phyloP scores from a whole-genome alignment of 1,140 invertebrate species.

The Liolophura sinensis region DNA sequence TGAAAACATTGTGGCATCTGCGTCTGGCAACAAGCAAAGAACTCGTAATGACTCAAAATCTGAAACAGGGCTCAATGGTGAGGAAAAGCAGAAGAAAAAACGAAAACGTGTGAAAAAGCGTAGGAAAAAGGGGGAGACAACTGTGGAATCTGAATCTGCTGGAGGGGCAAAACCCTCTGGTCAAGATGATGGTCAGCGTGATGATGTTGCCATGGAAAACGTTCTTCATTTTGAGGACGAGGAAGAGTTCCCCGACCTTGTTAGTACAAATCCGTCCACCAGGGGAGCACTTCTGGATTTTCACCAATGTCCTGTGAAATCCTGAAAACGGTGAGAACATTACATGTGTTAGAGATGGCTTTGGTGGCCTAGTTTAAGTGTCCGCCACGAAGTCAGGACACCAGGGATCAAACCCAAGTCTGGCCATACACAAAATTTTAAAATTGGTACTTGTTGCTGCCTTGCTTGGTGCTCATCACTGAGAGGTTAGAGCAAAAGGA shows the following conservation, averaged over 20 bases:
- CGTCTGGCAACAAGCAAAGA: too few relatives aligned
- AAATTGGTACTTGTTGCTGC: too few relatives aligned
- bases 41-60: too few relatives aligned
- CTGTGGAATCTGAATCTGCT: slow-evolving; percentile 2
- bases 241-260: slow-evolving; percentile 45
- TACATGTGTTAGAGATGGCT: too few relatives aligned
- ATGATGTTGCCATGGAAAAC: slow-evolving; percentile 14
- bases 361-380: too few relatives aligned
- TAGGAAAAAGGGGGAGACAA: slow-evolving; percentile 16
- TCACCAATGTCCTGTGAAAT: slow-evolving; percentile 33
- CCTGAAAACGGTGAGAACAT: slow-evolving; percentile 30
- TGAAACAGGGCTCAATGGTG: slow-evolving; percentile 1
- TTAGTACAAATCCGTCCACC: slow-evolving; percentile 2
- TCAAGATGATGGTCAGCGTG: not conserved
- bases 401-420: too few relatives aligned
- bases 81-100: slow-evolving; percentile 23
- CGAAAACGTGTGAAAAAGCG: slow-evolving; percentile 21
- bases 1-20: too few relatives aligned
- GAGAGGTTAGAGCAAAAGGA: too few relatives aligned
- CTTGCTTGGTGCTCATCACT: too few relatives aligned
- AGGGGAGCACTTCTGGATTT: not conserved
- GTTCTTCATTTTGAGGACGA: slow-evolving; percentile 49
- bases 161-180: not conserved
- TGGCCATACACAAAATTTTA: too few relatives aligned
- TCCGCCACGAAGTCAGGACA: too few relatives aligned